Evolutionary conservation across 2,113 vertebrate genomes (phyloP).

Genomic region (Chlorodrepanis virens): DNA sequence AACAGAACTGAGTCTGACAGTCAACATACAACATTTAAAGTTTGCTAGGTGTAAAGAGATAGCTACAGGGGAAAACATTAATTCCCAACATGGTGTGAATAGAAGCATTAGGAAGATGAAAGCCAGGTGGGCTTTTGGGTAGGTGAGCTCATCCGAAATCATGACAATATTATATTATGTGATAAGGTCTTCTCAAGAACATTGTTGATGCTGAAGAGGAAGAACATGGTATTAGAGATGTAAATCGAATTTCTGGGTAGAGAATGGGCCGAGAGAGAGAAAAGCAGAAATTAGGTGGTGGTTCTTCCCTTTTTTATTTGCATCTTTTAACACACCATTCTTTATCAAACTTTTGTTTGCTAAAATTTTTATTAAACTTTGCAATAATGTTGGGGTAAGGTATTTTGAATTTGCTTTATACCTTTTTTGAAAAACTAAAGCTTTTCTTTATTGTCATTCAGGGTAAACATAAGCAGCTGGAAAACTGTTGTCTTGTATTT

Average conservation of each 20-base stretch:
- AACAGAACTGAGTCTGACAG: neutral
- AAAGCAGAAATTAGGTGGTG: neutral
- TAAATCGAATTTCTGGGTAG: neutral
- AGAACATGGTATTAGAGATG: neutral
- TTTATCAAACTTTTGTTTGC: neutral
- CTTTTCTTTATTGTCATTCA: neutral
- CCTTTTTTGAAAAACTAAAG: neutral
- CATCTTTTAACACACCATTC: neutral
- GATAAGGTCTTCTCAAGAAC: neutral
- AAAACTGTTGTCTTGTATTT: neutral
- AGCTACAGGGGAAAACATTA: neutral
- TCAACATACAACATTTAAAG: neutral
- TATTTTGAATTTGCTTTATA: neutral
- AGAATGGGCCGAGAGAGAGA: neutral
- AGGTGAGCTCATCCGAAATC: neutral
- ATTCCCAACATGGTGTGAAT: neutral
- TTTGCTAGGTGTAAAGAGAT: neutral
- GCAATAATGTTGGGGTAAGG: neutral
- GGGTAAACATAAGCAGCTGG: neutral
- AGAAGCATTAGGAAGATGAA: neutral
- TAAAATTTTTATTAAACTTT: neutral
- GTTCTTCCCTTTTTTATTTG: neutral
- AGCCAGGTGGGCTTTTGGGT: neutral
- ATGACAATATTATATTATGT: neutral
- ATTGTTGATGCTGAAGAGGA: neutral